Conservation (phyloP, 2,797 vertebrate species). For the Gymnoscopelus braueri region DNA sequence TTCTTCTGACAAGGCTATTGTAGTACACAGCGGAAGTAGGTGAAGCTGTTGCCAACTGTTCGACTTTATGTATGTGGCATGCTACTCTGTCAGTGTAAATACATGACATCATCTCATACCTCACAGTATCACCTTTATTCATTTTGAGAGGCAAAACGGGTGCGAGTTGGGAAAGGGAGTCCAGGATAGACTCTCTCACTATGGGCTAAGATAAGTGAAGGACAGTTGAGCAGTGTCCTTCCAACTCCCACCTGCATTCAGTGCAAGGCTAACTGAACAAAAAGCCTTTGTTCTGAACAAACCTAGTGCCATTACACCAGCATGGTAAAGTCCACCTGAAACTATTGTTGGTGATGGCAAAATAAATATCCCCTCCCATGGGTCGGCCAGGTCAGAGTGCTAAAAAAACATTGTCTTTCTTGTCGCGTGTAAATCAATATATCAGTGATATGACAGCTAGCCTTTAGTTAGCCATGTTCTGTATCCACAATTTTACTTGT, state of each 20-base stretch:
- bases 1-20: neutral
- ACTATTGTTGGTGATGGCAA: constrained; percentile 42
- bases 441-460: too few species aligned
- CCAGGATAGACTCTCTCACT: neutral
- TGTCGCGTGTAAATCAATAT: too few species aligned
- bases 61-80: neutral
- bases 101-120: neutral
- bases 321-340: constrained; percentile 58
- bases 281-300: constrained; percentile 64
- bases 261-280: constrained; percentile 51
- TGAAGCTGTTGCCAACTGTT: neutral
- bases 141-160: neutral
- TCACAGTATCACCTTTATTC: neutral
- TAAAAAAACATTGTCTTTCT: too few species aligned
- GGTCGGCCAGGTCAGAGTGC: neutral
- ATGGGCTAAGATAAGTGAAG: constrained; percentile 24
- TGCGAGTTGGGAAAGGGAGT: neutral
- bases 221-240: constrained; percentile 42
- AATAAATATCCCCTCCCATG: constrained; percentile 43
- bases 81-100: constrained; percentile 1
- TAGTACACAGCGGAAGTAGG: neutral
- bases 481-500: neutral
- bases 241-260: constrained; percentile 51
- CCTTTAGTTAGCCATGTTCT: too few species aligned
- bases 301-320: constrained; percentile 47